Conservation (phyloP, 2,113 vertebrate genomes). For the Laterallus jamaicensis region DNA sequence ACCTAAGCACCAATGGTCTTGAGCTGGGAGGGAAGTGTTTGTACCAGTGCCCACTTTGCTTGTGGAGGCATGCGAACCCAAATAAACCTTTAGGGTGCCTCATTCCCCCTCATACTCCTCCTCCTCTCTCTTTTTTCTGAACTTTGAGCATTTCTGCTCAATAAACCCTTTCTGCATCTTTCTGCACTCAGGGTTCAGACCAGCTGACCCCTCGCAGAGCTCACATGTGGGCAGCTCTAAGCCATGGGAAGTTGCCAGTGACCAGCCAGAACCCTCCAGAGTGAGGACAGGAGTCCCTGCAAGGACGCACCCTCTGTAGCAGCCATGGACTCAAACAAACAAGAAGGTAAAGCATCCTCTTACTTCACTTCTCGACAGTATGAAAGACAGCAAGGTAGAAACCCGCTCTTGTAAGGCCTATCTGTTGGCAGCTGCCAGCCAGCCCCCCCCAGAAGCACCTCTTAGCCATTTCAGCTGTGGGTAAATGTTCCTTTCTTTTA, state of each 20-base stretch:
- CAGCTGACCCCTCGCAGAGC: conserved; percentile 53
- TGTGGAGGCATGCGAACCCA: not conserved
- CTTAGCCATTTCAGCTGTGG: not conserved
- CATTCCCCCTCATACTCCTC: not conserved
- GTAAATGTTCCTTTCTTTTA: not conserved
- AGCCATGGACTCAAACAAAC: conserved; percentile 77
- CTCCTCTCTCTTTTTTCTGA: not conserved
- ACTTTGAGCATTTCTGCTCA: not conserved
- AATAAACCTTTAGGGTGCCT: not conserved
- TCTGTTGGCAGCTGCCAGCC: not conserved
- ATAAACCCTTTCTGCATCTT: conserved; percentile 70
- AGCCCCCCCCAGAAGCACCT: not conserved
- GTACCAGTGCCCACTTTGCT: not conserved
- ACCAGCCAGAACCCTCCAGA: conserved; percentile 65
- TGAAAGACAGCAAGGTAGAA: not conserved
- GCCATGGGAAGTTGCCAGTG: conserved; percentile 63
- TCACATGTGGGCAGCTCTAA: conserved; percentile 64
- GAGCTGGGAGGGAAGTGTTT: not conserved
- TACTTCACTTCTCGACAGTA: conserved; percentile 19
- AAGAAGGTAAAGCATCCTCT: conserved; percentile 69
- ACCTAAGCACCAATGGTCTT: not conserved
- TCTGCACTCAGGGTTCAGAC: conserved; percentile 69
- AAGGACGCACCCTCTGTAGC: conserved; percentile 25
- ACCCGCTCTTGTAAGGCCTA: not conserved
- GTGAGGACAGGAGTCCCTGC: conserved; percentile 60